A percentile compares a stretch with the other conserved stretches of the same genome.
Evolutionary conservation across 2,888 invertebrate species (phyloP).

Genomic region (Conomelus anceps): DNA sequence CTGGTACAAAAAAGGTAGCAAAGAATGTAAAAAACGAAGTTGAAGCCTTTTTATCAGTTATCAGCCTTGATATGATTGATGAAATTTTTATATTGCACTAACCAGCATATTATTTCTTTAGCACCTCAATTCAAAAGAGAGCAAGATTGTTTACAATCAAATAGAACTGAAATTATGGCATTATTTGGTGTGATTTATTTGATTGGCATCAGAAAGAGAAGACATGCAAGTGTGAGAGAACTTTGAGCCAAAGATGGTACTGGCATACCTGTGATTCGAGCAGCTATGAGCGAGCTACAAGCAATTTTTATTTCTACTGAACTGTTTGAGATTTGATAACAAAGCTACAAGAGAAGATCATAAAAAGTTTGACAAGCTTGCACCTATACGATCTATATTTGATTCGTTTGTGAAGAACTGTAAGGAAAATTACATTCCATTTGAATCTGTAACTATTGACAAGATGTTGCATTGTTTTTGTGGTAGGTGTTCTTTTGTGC

Average conservation of each 20-base stretch:
- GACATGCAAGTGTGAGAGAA: conserved; percentile 1
- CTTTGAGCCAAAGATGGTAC: conserved; percentile 24
- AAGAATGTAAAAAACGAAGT: conserved; percentile 3
- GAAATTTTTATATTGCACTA: no score
- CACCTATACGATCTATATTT: conserved; percentile 34
- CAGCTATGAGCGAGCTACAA: conserved; percentile 20
- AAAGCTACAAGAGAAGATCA: conserved; percentile 29
- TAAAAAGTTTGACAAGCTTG: conserved; percentile 31
- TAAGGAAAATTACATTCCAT: conserved; percentile 28
- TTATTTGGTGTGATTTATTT: no score
- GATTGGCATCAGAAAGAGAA: neutral
- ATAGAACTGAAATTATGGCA: no score
- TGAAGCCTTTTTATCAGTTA: conserved; percentile 6
- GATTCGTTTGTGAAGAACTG: conserved; percentile 36
- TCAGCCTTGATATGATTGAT: conserved; percentile 10
- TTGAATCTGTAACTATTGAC: conserved; percentile 32
- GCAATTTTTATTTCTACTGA: conserved; percentile 21
- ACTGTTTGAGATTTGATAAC: conserved; percentile 24
- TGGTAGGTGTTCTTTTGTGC: conserved; percentile 32
- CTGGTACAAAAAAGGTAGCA: conserved; percentile 1
- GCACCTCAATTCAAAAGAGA: no score
- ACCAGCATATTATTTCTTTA: no score
- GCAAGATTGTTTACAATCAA: no score
- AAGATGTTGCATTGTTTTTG: conserved; percentile 33
- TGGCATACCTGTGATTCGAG: conserved; percentile 17